Base-by-base conservation (phyloP, 2,888 invertebrate genomes). In the Calameuta pallipes region DNA sequence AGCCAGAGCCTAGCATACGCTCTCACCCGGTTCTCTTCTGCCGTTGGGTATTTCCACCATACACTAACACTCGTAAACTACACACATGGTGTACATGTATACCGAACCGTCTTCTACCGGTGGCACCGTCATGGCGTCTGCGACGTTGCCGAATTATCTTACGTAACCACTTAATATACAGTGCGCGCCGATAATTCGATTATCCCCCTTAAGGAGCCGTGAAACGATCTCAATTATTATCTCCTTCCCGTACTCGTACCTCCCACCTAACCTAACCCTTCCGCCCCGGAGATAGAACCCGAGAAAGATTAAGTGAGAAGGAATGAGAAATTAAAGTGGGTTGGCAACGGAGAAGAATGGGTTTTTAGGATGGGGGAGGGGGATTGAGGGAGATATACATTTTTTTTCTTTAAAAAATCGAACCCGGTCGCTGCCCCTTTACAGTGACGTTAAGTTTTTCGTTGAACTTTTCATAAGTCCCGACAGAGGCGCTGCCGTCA, bases 61-160 rank as follows among this genome's bases (percentile, higher is more conserved):
- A 75, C 15, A 69, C 76, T 15, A 83, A 82, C 81, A 78, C 82
- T 82, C 77, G 81, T 78, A 80, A 80, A 78, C 81, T 23, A 56
- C 56, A 56, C 56, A 56, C 56, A 56, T 56, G 56, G 23, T 2
- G 9, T 6, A 9, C 56, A 23, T 9, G 56, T 23, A 23, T 23
- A 56, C 71, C 31, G 31, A 31, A 9, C 56, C 56, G 31, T 34
- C 71, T 34, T 23, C 78, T 74, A 80, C 77, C 80, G 79, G 79
- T 77, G 83, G 81, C 82, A 83, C 83, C 83, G 82, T 82, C 87
- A 85, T 85, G 87, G 85, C 85, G 83, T 82, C 83, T 85, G 88
- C 90, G 87, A 84, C 87, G 91, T 91, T 91, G 90, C 89, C 90
- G 90, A 90, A 90, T 89, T 89, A 89, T 88, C 84, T 86, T 86